A percentile compares a stretch with the other conserved stretches of the same genome.
These are phyloP conservation scores for Helicoverpa zea DNA, from an alignment of 1,140 invertebrate species.

Conservation along the genomic window DNA sequence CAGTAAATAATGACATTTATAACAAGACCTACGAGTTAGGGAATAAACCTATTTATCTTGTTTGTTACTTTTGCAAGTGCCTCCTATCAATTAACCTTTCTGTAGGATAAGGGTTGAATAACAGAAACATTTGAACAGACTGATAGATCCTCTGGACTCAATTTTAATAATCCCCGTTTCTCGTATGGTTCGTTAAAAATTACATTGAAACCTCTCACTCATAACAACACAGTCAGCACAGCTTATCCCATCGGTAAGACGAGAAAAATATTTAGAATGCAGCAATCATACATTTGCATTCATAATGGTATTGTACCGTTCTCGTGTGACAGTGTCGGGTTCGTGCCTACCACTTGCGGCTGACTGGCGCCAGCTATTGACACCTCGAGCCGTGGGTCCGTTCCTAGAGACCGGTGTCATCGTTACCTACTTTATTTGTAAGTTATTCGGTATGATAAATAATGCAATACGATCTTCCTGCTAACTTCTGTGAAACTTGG, in stretches of 20 bases:
- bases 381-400: slow-evolving; percentile 51
- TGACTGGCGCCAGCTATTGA: slow-evolving; percentile 73
- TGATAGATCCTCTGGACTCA: too few species aligned
- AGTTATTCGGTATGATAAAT: slow-evolving; percentile 19
- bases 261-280: slow-evolving; percentile 19
- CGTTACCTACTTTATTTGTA: slow-evolving; percentile 28
- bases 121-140: too few species aligned
- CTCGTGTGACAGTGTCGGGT: slow-evolving; percentile 66
- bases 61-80: not conserved
- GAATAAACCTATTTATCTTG: not conserved
- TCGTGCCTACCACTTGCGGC: slow-evolving; percentile 56
- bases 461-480: slow-evolving; percentile 39
- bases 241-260: not conserved
- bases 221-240: not conserved
- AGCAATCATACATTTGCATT: slow-evolving; percentile 49
- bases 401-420: slow-evolving; percentile 20
- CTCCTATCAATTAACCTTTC: not conserved
- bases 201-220: not conserved
- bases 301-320: slow-evolving; percentile 47
- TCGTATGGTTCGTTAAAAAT: not conserved
- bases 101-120: not conserved
- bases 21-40: not conserved
- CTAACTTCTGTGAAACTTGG: not conserved
- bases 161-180: too few species aligned
- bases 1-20: slow-evolving; percentile 2